Evolutionary conservation across 2,797 vertebrate genomes (phyloP).

Genomic region (Ataeniobius toweri): DNA sequence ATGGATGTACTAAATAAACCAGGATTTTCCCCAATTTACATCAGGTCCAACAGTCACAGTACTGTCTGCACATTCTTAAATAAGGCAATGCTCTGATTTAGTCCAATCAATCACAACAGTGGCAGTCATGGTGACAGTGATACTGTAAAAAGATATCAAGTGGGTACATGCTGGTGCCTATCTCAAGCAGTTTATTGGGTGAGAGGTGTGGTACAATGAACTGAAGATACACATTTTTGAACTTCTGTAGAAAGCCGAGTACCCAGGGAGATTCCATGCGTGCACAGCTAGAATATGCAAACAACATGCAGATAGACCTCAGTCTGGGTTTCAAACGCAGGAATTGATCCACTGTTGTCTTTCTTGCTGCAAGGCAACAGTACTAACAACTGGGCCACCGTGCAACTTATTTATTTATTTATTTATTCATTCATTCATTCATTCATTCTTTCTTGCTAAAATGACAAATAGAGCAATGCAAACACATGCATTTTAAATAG

Average conservation of each 20-base stretch:
- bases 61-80: background rate
- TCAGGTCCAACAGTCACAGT: background rate
- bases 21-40: too few species aligned
- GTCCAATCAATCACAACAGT: background rate
- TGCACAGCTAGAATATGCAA: background rate
- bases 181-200: too few species aligned
- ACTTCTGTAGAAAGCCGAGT: background rate
- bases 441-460: background rate
- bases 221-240: background rate
- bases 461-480: background rate
- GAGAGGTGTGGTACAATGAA: too few species aligned
- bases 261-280: background rate
- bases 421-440: background rate
- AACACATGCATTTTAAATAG: constrained; percentile 34
- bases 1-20: too few species aligned
- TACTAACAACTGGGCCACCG: background rate
- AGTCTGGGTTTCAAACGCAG: background rate
- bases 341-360: background rate
- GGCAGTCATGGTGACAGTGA: background rate
- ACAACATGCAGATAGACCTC: background rate
- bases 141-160: background rate
- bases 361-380: too few species aligned
- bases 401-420: background rate
- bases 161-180: background rate
- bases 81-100: background rate